Conservation (phyloP, 2,113 vertebrate genomes). For the Xenopus laevis region DNA sequence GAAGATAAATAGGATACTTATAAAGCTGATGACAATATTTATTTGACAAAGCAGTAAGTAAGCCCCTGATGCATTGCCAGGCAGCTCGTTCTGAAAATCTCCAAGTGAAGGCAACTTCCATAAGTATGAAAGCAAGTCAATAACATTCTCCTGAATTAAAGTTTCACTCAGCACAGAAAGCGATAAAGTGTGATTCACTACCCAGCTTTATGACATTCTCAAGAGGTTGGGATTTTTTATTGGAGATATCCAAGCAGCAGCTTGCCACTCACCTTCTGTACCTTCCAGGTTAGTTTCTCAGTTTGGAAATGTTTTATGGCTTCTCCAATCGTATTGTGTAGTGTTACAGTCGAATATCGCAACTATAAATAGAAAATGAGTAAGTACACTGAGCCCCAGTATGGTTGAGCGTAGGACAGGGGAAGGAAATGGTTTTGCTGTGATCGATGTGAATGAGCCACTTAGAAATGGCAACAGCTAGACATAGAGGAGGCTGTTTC, state of each 20-base stretch:
- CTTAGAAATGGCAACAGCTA: neutral
- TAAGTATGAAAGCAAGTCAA: conserved; percentile 21
- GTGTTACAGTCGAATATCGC: neutral
- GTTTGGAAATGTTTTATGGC: neutral
- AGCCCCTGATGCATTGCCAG: neutral
- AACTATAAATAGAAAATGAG: neutral
- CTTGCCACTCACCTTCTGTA: neutral
- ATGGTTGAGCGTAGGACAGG: neutral
- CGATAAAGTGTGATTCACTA: neutral
- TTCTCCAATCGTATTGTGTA: neutral
- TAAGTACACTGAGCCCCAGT: neutral
- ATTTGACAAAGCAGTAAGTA: neutral
- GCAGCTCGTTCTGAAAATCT: neutral
- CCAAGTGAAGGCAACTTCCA: conserved; percentile 5
- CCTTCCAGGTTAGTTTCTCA: neutral
- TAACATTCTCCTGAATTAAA: conserved; percentile 20
- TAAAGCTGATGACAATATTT: conserved; percentile 2
- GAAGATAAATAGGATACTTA: neutral
- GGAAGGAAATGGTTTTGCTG: neutral
- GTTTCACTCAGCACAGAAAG: conserved; percentile 2
- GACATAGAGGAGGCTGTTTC: neutral
- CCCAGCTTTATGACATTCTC: neutral
- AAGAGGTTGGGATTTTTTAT: neutral
- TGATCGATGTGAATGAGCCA: neutral
- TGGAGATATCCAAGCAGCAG: neutral